Evolutionary conservation across 1,140 invertebrate genomes (phyloP), one percentile per base, ranked within the genome.

Genomic region (Lordiphosa clarofinis): DNA sequence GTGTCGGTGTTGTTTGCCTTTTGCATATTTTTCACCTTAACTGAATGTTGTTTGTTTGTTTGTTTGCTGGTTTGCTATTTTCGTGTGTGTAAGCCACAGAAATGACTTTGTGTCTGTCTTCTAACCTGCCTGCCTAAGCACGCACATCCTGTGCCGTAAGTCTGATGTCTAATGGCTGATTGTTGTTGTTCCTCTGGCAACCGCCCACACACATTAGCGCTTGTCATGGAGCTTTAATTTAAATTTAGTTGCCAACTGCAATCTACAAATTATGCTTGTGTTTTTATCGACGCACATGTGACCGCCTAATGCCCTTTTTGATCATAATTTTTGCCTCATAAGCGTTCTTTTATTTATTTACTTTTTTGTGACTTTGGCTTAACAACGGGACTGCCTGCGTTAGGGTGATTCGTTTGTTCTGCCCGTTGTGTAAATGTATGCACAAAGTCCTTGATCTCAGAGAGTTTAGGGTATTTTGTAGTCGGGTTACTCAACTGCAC

Each of bases 171-270:
- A 21, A 28, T 19, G 19, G 19, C 43, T 42, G 8, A 8, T 7
- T 56, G 12, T 49, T 28, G 47, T 39, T 58, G 59, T 33, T 71
- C 43, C 55, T 31, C 10, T 61, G 73, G 66, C 56, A 76, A 73
- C 58, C 53, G 33, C 21, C 38, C 31, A 19, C 36, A 19, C 36
- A 56, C 62, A 70, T 70, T 70, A 61, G 56, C 44, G 60, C 38
- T 19, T 59, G 65, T 69, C 55, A 15, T 28, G 15, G 24, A n/a
- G 76, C 67, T 81, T 82, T 72, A 82, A 81, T 82, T 81, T 82
- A 82, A 81, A 81, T 81, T 81, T 72, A 74, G 55, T 56, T 52
- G 62, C 53, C 63, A 55, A 58, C 40, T 50, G 56, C 44, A 63
- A 66, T 61, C 52, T 53, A 40, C 28, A 50, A 48, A 60, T 31